phyloP scores from a whole-genome alignment of 2,888 invertebrate species.

The Drosophila meridionalis region DNA sequence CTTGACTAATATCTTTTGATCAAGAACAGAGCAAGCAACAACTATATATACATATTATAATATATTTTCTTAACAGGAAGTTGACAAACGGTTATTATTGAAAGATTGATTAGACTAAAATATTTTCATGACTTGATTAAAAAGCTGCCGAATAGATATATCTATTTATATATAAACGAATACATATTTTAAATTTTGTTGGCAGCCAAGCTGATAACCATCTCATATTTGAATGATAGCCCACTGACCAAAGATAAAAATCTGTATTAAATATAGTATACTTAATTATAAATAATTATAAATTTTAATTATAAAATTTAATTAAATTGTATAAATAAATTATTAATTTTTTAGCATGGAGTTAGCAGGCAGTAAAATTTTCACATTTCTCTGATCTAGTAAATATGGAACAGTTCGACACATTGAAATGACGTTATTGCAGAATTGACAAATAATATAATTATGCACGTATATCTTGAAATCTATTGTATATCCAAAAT shows the following conservation, averaged over 20 bases:
- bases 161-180: neutral
- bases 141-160: neutral
- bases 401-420: neutral
- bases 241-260: too few species aligned
- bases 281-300: too few species aligned
- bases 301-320: too few species aligned
- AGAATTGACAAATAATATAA: neutral
- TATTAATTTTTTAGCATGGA: too few species aligned
- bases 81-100: neutral
- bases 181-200: neutral
- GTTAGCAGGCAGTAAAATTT: neutral
- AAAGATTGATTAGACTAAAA: too few species aligned
- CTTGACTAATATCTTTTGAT: too few species aligned
- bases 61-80: neutral
- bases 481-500: too few species aligned
- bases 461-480: neutral
- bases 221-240: too few species aligned
- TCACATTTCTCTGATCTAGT: neutral
- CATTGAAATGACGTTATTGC: neutral
- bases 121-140: neutral
- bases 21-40: too few species aligned
- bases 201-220: neutral
- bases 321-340: too few species aligned
- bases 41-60: too few species aligned
- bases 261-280: too few species aligned